Evolutionary conservation across 2,888 invertebrate genomes (phyloP), one percentile per base, ranked within the genome.

Genomic region (Strigamia crassipes): DNA sequence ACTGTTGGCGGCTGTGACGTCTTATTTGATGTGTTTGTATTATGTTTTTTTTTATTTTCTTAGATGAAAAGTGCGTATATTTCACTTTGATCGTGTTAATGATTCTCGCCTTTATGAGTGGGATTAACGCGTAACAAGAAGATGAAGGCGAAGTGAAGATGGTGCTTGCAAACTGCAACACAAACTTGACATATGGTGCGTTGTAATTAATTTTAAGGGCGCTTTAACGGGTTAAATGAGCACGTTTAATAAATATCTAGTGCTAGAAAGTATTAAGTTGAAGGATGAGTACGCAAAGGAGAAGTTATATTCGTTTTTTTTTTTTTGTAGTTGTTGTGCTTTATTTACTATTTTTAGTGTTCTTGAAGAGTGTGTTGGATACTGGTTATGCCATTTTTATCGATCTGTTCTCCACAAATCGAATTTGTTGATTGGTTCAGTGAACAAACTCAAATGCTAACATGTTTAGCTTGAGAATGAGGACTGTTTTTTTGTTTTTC

Each of bases 371-470:
- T 5, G 18, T 8, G 61, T 61, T 21, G 21, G 8, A 23, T 23
- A 23, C 23, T 61, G 23, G 61, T 61, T 61, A 61, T 61, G 61
- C 61, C 61, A 61, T 61, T 61, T 61, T 61, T 61, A 61, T 61
- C 61, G 61, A 61, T 61, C 21, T 23, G 61, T 61, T 61, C 23
- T 61, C 61, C 46, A 10, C 61, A 61, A 61, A 61, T 61, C 21
- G 61, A 61, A 61, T 61, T 61, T 61, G 61, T 61, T 61, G 61
- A 61, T 61, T 61, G 61, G 61, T 61, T 61, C 61, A 61, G 61
- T 61, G 61, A 61, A 61, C 61, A 61, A 46, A 61, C 61, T 61
- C 61, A 61, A 61, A 23, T 18, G 61, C 61, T 61, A 61, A 61
- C 61, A 23, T 61, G 23, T 61, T 61, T 61, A 61, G 61, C 61